Evolutionary conservation across 2,113 vertebrate species (phyloP), one percentile per base, ranked within the genome.

Genomic region (Coptodon rendalli): DNA sequence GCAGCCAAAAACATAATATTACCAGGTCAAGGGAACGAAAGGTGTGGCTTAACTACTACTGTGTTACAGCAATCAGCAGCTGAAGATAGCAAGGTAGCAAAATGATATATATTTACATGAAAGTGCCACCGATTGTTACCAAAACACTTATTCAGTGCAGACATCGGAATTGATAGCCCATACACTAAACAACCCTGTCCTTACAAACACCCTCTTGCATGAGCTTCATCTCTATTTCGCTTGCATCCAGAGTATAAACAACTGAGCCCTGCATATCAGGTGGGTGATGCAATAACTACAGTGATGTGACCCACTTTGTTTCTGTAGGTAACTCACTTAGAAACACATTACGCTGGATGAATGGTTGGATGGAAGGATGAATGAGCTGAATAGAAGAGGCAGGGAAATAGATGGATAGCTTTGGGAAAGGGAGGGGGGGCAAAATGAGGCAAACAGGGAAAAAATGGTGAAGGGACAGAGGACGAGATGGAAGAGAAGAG

Each of bases 281-380:
- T 5, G 50, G 83, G 68, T 94, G 90, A 93, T 94, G 89, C 83
- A 88, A 93, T 90, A 85, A 40, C 87, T 54, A 83, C 61, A 17
- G 85, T 27, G 89, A 90, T 90, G 85, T 59, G 90, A 93, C 89
- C 93, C 93, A 92, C 91, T 94, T 90, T 93, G 87, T 91, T 94
- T 90, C 86, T 54, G 50, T 6, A 38, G 81, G 80, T 94, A 93
- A 94, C 92, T 93, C 90, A 89, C 89, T 93, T 94, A 93, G 57
- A 89, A 84, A 89, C 90, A 87, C 89, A 94, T 94, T 93, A 93
- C 38, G 45, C 79, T 50, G 84, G 81, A 90, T 89, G 90, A 87
- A 92, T 93, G 91, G 76, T 71, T 10, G 38, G 87, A 91, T 68
- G 61, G 73, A 76, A 9, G 85, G 78, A 91, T 89, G 92, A 86